Base-by-base conservation (phyloP, 1,140 invertebrate genomes). In the Bombus pascuorum region DNA sequence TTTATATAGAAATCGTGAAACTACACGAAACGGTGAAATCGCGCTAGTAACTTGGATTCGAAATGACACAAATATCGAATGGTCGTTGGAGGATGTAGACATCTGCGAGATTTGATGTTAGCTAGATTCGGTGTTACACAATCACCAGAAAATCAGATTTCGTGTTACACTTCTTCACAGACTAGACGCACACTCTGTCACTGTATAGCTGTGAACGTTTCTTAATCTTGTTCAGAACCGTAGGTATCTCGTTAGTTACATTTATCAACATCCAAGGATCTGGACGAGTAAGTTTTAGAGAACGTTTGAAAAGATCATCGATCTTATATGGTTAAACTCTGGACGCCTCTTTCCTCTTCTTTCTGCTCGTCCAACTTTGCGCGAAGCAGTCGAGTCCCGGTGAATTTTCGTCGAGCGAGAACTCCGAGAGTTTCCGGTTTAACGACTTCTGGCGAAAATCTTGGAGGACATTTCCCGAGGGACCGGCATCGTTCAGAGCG, bases 341-440 rank as follows among this genome's bases (percentile, higher is more conserved):
- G 5, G 32, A 44, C 18, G 32, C 9, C n/a, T 76, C 65, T 32
- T 32, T 6, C 44, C 22, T 47, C 42, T 57, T 37, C 5, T 12
- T n/a, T 71, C 53, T 10, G 32, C 28, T 44, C 3, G 62, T 81
- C 10, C 70, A 59, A 74, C n/a, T 73, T 13, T n/a, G 22, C 25
- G 44, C 42, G 34, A 70, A 15, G 18, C 9, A 8, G 25, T 5
- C 10, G 25, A 15, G 39, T 44, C 39, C 22, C 22, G 22, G 44
- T 22, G 34, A 71, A 84, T 70, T 79, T 79, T 83, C 70, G 80
- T 77, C 82, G 47, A 53, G 47, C 47, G 18, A 53, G 47, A 32
- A 44, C 71, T 65, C 39, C 13, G 18, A 6, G 15, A 25, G 47
- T 39, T 74, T 37, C 12, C 39, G 53, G 22, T 53, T 73, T 70